These are phyloP conservation scores for Lepidostoma basale DNA, from an alignment of 1,140 invertebrate genomes.

Conservation along the genomic window DNA sequence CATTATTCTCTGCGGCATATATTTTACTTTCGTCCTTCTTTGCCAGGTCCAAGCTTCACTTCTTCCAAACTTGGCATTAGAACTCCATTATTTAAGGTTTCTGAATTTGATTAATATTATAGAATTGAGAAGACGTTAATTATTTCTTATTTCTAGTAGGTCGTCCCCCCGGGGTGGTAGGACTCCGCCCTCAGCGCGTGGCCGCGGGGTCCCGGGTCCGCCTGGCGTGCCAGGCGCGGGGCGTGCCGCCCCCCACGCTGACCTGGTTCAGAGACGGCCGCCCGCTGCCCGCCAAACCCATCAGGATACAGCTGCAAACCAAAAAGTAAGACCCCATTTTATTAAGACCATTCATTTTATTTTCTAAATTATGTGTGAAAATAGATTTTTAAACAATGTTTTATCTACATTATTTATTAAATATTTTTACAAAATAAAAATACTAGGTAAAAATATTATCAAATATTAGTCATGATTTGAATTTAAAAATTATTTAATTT, in stretches of 20 bases:
- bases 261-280: conserved; percentile 76
- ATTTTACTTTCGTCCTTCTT: no score
- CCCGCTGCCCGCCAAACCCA: conserved; percentile 70
- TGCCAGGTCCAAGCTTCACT: no score
- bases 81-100: neutral
- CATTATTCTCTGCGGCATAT: no score
- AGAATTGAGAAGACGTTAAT: neutral
- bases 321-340: conserved; percentile 50
- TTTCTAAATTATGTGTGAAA: neutral
- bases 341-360: neutral
- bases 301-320: conserved; percentile 60
- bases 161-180: conserved; percentile 47
- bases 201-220: conserved; percentile 63
- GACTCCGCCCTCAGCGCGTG: conserved; percentile 49
- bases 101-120: neutral
- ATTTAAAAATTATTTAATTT: no score
- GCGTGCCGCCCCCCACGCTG: conserved; percentile 71
- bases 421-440: no score
- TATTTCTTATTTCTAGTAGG: conserved; percentile 9
- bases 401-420: no score
- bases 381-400: neutral
- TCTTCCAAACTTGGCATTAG: neutral
- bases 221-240: conserved; percentile 71
- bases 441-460: no score
- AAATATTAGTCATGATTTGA: no score